phyloP scores from a whole-genome alignment of 2,888 invertebrate genomes.

The Aspidapion aeneum region DNA sequence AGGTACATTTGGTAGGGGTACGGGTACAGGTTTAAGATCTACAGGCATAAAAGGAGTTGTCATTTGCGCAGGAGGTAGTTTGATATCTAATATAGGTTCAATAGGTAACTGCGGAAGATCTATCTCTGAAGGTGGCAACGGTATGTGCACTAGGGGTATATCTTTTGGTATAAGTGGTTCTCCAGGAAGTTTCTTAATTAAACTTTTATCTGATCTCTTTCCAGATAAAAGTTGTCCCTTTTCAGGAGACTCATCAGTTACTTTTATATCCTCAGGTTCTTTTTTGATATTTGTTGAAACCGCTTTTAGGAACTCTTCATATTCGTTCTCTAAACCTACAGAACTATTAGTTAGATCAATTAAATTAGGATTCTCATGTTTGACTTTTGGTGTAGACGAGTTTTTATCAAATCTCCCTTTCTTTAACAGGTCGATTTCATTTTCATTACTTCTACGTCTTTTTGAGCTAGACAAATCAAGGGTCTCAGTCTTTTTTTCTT shows the following conservation, averaged over 20 bases:
- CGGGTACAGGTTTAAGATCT: conserved; percentile 27
- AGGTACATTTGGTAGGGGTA: conserved; percentile 26
- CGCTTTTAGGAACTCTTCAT: conserved; percentile 59
- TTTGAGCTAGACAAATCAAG: conserved; percentile 7
- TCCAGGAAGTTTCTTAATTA: neutral
- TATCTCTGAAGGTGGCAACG: conserved; percentile 15
- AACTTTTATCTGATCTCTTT: neutral
- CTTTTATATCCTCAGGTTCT: conserved; percentile 4
- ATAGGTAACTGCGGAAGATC: neutral
- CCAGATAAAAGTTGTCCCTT: neutral
- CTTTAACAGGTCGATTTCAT: conserved; percentile 10
- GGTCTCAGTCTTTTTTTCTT: conserved; percentile 28
- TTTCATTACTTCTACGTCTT: conserved; percentile 11
- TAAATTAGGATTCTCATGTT: conserved; percentile 15
- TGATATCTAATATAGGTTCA: neutral
- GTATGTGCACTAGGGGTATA: conserved; percentile 28
- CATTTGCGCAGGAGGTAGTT: neutral
- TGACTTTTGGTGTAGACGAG: conserved; percentile 16
- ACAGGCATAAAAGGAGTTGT: neutral
- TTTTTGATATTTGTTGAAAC: conserved; percentile 36
- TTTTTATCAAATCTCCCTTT: conserved; percentile 28
- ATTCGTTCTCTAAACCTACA: conserved; percentile 46
- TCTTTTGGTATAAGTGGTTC: conserved; percentile 15
- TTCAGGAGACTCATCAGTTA: conserved; percentile 5
- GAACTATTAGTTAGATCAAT: conserved; percentile 23